These are phyloP conservation scores for Esox masquinongy DNA, from an alignment of 2,797 vertebrate genomes.

Conservation along the genomic window DNA sequence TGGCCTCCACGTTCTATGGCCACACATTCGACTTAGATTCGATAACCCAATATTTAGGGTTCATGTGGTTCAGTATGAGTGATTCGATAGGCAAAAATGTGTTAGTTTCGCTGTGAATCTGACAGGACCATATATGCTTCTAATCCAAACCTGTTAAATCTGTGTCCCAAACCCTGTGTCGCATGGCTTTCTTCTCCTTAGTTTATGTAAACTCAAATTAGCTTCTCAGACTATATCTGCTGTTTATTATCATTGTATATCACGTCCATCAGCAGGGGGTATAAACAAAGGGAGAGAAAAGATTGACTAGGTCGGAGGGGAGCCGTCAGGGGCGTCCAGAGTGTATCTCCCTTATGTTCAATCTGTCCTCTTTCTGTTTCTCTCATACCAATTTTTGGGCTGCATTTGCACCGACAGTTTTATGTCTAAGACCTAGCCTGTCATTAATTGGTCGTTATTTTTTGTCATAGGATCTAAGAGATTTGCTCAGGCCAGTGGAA, in stretches of 20 bases:
- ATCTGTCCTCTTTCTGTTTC: constrained; percentile 14
- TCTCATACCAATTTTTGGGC: constrained; percentile 33
- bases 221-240: constrained; percentile 52
- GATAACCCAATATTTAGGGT: not conserved
- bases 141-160: not conserved
- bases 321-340: constrained; percentile 35
- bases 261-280: constrained; percentile 47
- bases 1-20: too few species aligned
- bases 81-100: not conserved
- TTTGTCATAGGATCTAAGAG: constrained; percentile 45
- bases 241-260: constrained; percentile 32
- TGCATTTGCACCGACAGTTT: constrained; percentile 42
- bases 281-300: constrained; percentile 49
- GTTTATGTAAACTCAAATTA: constrained; percentile 38
- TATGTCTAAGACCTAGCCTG: constrained; percentile 55
- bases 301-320: constrained; percentile 16
- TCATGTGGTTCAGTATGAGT: not conserved
- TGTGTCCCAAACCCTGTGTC: constrained; percentile 13
- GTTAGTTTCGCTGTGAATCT: not conserved
- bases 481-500: constrained; percentile 44
- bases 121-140: not conserved
- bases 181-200: constrained; percentile 32
- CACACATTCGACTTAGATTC: not conserved
- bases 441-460: constrained; percentile 54
- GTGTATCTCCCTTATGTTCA: constrained; percentile 18